Conservation (phyloP, 2,113 vertebrate genomes). For the Salvelinus fontinalis region DNA sequence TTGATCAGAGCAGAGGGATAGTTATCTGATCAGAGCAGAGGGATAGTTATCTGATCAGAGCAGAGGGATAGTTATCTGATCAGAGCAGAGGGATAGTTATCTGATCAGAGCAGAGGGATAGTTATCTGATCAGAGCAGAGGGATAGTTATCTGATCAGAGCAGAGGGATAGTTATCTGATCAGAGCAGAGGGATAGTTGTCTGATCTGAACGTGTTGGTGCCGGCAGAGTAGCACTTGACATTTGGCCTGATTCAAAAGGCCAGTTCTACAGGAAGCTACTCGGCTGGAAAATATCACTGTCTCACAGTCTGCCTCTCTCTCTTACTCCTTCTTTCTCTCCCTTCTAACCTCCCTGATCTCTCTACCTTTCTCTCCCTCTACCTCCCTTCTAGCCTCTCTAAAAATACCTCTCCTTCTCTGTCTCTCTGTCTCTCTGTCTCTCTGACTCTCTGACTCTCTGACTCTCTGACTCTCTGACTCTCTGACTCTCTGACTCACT, state of each 20-base stretch:
- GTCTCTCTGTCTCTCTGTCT: background rate
- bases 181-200: constrained; percentile 55
- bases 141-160: constrained; percentile 61
- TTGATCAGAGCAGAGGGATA: constrained; percentile 60
- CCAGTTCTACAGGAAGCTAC: constrained; percentile 48
- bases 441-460: constrained; percentile 1
- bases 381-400: constrained; percentile 25
- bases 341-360: constrained; percentile 6
- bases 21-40: constrained; percentile 60
- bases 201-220: constrained; percentile 60
- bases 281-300: constrained; percentile 19
- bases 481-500: constrained; percentile 35
- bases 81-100: constrained; percentile 55
- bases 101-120: constrained; percentile 63
- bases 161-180: constrained; percentile 65
- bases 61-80: constrained; percentile 65
- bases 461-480: constrained; percentile 8
- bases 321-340: constrained; percentile 23
- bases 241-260: constrained; percentile 76
- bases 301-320: constrained; percentile 41
- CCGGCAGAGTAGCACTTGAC: constrained; percentile 73
- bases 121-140: constrained; percentile 60
- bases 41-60: constrained; percentile 61
- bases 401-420: background rate
- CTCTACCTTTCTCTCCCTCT: background rate